Evolutionary conservation across 2,113 vertebrate species (phyloP), one percentile per base, ranked within the genome.

Genomic region (Lagenorhynchus albirostris): DNA sequence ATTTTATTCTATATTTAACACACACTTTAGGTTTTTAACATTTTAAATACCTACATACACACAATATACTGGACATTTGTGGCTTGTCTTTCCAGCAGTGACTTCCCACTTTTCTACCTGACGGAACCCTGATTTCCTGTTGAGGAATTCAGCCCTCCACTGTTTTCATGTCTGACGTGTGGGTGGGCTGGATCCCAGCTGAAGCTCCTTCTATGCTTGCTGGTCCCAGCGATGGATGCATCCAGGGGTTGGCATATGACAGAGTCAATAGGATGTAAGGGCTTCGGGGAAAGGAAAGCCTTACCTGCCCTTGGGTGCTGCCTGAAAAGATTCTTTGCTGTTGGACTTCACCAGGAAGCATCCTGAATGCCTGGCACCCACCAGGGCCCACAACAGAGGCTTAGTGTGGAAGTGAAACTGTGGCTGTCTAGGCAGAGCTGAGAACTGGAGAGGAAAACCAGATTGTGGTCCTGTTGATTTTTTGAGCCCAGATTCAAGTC

Each of bases 41-140:
- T 58, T 20, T 26, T 20, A 67, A 53, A 38, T 70, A 41, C 2
- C 62, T 21, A 50, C 0, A 6, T 18, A 4, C 17, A 6, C 6
- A 10, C 0, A 3, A 1, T 7, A 4, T 17, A 2, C 4, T 18
- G 14, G 38, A 41, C n/a, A 0, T 53, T 23, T 25, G 41, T 10
- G 4, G 60, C 44, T 36, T 31, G 47, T 10, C 33, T 53, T 74
- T 68, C 33, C 12, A 20, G 62, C 50, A 41, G 41, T 0, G 41
- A n/a, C 29, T 55, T 23, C 18, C 41, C 29, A 31, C 3, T 36
- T 55, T 23, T 60, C 33, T 63, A 20, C 17, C 21, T 4, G 0
- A 63, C 9, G 5, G n/a, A 82, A 29, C 17, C 25, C 33, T 4
- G 2, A 5, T 53, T 89, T 62, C 60, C 85, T 41, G 10, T 25